A percentile compares a stretch with the other conserved stretches of the same genome.
Conservation (phyloP, 2,797 vertebrate genomes). For the Nannoperca australis region DNA sequence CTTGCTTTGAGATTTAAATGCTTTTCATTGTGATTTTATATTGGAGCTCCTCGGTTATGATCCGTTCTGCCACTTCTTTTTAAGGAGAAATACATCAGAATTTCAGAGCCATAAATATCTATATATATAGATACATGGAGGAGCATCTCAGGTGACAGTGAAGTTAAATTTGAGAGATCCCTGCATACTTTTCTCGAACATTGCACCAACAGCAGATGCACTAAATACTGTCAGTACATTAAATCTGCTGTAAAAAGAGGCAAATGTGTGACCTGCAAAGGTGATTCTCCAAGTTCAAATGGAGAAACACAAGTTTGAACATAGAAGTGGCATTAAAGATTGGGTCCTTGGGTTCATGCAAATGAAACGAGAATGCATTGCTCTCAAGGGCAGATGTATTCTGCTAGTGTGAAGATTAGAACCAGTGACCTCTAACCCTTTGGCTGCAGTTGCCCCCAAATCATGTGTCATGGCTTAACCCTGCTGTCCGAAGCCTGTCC, state of each 20-base stretch:
- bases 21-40: neutral
- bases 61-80: neutral
- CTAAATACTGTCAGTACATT: too few relatives aligned
- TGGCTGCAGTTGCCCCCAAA: slow-evolving; percentile 43
- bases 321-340: neutral
- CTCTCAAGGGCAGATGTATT: slow-evolving; percentile 50
- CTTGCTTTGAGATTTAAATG: neutral
- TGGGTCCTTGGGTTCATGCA: neutral
- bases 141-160: neutral
- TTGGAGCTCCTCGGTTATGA: neutral
- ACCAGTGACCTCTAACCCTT: slow-evolving; percentile 58
- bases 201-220: neutral
- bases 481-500: slow-evolving; percentile 28
- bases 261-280: neutral
- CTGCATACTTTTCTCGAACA: neutral
- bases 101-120: neutral
- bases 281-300: neutral
- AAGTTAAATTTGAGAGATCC: neutral
- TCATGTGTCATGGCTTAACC: slow-evolving; percentile 35
- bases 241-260: neutral
- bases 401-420: slow-evolving; percentile 48
- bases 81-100: neutral
- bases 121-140: neutral
- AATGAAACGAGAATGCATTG: slow-evolving; percentile 6
- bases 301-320: neutral